Base-by-base conservation (phyloP, 1,140 invertebrate species). In the Trinorchestia longiramus region DNA sequence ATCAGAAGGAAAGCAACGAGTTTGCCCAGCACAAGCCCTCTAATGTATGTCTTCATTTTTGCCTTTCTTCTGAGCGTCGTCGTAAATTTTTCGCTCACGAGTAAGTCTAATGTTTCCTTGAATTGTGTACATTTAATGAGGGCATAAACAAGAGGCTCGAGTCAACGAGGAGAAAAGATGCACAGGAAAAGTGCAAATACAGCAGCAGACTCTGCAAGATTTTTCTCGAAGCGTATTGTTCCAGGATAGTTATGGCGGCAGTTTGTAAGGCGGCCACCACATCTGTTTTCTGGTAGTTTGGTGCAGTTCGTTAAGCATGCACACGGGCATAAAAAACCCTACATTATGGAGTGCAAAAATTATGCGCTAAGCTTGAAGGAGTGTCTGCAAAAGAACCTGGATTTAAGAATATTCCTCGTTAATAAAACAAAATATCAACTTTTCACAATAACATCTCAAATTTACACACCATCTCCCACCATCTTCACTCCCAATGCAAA, bases 111-210 rank as follows among this genome's bases (percentile, higher is more conserved):
- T 94, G 92, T 94, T 94, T 94, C 92, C 92, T 94, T 94, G 92
- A 94, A 94, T 94, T 94, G 92, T 94, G 92, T 94, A 94, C 92
- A 94, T 94, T 94, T 94, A 94, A 94, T 94, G 92, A 94, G 92
- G 92, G 92, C 44, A 94, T 94, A 94, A 94, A 94, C 92, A 94
- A 94, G 92, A 15, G 92, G 43, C 92, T 94, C 44, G 92, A 94
- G 92, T 94, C 92, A 94, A 94, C 92, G 43, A 94, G 92, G 92
- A 94, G 92, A 94, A 94, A 94, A 94, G 92, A 94, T 94, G 92
- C 92, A 94, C 92, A 94, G 44, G 92, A 94, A 94, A 94, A 94
- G 92, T 94, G 92, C 92, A 94, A 94, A 94, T 94, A 94, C 92
- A 94, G 92, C 92, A 94, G 92, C 92, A 94, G 92, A 47, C 92